Percentiles rank a stretch among this genome's conserved stretches.
phyloP scores from a whole-genome alignment of 2,113 vertebrate genomes.

The Glareola pratincola region DNA sequence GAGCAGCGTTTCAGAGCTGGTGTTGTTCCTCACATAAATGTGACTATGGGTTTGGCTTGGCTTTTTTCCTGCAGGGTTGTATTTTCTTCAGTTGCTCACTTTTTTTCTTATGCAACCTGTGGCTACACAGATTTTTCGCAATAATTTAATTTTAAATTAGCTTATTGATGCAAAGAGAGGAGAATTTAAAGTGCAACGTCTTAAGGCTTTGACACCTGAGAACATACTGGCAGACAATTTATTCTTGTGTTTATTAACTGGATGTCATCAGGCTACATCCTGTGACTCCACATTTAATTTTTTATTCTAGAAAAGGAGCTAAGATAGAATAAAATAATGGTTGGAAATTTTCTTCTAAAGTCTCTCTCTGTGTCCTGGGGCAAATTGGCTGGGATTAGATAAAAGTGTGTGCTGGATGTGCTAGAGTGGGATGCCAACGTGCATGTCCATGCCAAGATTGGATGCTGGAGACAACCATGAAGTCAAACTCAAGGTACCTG shows the following conservation, averaged over 20 bases:
- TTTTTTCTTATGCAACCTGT: background rate
- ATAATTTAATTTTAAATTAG: background rate
- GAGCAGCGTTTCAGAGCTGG: background rate
- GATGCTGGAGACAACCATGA: background rate
- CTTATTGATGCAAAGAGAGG: background rate
- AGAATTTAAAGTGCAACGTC: background rate
- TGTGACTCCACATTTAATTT: background rate
- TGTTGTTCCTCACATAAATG: background rate
- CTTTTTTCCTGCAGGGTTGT: background rate
- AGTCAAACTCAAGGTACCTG: background rate
- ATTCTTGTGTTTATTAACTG: constrained; percentile 1
- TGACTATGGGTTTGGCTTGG: background rate
- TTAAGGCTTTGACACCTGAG: background rate
- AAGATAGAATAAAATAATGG: background rate
- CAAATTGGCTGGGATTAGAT: background rate
- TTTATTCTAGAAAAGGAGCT: background rate
- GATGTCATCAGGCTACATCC: background rate
- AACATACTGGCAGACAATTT: background rate
- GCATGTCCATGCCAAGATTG: background rate
- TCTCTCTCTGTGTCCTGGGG: background rate
- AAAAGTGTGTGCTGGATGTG: background rate
- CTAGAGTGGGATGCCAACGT: rapidly evolving
- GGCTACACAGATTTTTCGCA: background rate
- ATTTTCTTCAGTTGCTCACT: background rate
- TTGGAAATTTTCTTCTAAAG: background rate